Evolutionary conservation across 2,888 invertebrate species (phyloP), one percentile per base, ranked within the genome.

Genomic region (Watsonalla binaria): DNA sequence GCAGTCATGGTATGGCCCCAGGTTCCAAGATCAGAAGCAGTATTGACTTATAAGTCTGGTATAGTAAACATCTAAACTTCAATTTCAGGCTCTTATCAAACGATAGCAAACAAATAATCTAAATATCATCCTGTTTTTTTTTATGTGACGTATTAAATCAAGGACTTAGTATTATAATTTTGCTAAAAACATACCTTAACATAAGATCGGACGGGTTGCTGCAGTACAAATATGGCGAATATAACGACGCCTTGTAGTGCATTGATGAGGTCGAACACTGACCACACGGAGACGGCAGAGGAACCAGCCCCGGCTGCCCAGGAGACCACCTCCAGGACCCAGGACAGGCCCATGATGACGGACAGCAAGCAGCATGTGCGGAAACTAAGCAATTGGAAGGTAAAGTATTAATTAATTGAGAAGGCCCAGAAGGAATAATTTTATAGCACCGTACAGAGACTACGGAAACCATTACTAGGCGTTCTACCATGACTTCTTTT

Each of bases 251-350:
- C 95, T 68, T 95, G 95, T 42, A 94, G 80, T 0, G 94, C 93
- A 73, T 94, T 95, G 62, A 94, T 86, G 61, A 94, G 90, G 76
- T 95, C 94, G 66, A 94, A 93, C 15, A 94, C 86, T 0, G 93
- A 92, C 90, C 94, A 93, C 13, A 91, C 86, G 7, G 90, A 86
- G 24, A 86, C 83, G 0, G 86, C 85, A 0, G 86, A 74, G 0
- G 90, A 77, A 52, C 91, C 86, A 51, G 92, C 92, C 0, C 92
- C 92, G 0, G 90, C 90, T 50, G 90, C 90, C 92, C 93, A 94
- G 0, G 94, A 94, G 0, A 94, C 91, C 60, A 95, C 89, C 77
- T 95, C 95, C 76, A 94, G 89, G 37, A 93, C 87, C 95, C 95
- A 95, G 51, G 94, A 94, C 7, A 94, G 80, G 0, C 94, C 93